These are phyloP conservation scores for Melikaiella ostensackeni DNA, from an alignment of 2,888 invertebrate genomes.

Conservation along the genomic window DNA sequence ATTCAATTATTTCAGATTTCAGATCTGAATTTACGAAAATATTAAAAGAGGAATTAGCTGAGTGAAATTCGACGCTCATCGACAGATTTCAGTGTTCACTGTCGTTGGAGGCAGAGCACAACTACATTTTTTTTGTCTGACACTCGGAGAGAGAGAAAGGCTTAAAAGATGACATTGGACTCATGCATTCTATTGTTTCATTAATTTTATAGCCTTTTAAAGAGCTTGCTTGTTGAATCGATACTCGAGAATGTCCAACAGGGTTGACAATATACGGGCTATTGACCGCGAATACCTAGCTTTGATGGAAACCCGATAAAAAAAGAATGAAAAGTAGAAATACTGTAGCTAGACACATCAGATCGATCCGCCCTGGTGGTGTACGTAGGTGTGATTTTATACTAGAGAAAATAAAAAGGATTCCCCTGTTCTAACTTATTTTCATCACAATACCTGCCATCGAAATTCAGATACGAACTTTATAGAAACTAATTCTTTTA, in stretches of 20 bases:
- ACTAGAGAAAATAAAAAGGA: neutral
- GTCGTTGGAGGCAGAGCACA: too few relatives aligned
- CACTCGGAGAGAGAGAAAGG: neutral
- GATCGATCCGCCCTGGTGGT: neutral
- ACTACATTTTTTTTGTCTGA: too few relatives aligned
- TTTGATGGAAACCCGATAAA: conserved; percentile 19
- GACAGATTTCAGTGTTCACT: neutral
- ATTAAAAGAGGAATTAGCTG: too few relatives aligned
- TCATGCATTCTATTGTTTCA: conserved; percentile 1
- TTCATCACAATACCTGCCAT: neutral
- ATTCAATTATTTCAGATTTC: too few relatives aligned
- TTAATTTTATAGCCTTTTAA: neutral
- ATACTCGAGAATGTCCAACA: conserved; percentile 15
- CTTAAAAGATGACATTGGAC: neutral
- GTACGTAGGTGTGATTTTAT: neutral
- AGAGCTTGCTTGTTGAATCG: conserved; percentile 9
- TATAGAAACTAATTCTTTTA: neutral
- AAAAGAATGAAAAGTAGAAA: conserved; percentile 18
- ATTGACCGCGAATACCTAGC: conserved; percentile 15
- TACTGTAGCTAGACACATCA: neutral
- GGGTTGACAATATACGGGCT: conserved; percentile 15
- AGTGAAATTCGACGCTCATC: too few relatives aligned
- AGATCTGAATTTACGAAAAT: too few relatives aligned
- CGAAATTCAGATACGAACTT: conserved; percentile 9
- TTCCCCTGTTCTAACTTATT: neutral